Conservation (phyloP, 2,797 vertebrate genomes). For the Oceanodroma leucorhoa region DNA sequence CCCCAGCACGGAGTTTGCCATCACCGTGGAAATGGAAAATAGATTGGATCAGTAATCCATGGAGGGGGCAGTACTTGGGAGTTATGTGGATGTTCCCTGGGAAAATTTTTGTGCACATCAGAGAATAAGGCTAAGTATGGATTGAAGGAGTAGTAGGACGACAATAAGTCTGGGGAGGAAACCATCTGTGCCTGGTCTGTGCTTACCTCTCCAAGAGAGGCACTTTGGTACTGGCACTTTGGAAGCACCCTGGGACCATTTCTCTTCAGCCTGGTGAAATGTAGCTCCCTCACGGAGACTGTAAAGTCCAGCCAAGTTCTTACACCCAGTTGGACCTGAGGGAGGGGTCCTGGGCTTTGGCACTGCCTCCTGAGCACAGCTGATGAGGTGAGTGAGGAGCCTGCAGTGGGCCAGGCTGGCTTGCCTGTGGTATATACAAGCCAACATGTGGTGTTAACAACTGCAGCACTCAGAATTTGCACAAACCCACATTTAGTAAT, state of each 20-base stretch:
- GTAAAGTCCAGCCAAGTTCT: not conserved
- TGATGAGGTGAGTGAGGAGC: slow-evolving; percentile 30
- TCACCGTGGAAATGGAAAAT: not conserved
- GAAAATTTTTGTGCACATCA: not conserved
- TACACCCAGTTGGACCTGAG: not conserved
- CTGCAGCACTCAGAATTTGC: not conserved
- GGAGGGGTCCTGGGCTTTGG: not conserved
- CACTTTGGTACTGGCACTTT: not conserved
- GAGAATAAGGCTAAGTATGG: not conserved
- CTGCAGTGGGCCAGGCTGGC: not conserved
- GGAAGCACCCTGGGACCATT: not conserved
- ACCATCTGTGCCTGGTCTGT: not conserved
- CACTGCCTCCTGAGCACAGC: not conserved
- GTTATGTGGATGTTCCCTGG: not conserved
- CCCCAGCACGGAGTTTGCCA: not conserved
- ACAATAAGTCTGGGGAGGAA: not conserved
- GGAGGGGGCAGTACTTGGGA: not conserved
- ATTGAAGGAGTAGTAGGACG: not conserved
- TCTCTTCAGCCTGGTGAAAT: not conserved
- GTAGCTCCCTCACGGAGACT: not conserved
- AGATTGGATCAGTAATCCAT: not conserved
- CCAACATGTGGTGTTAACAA: slow-evolving; percentile 27
- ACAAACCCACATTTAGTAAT: slow-evolving; percentile 32
- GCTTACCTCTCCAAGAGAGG: not conserved
- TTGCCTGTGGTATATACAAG: not conserved